Evolutionary conservation across 2,113 vertebrate species (phyloP), one percentile per base, ranked within the genome.

Genomic region (Bos javanicus): DNA sequence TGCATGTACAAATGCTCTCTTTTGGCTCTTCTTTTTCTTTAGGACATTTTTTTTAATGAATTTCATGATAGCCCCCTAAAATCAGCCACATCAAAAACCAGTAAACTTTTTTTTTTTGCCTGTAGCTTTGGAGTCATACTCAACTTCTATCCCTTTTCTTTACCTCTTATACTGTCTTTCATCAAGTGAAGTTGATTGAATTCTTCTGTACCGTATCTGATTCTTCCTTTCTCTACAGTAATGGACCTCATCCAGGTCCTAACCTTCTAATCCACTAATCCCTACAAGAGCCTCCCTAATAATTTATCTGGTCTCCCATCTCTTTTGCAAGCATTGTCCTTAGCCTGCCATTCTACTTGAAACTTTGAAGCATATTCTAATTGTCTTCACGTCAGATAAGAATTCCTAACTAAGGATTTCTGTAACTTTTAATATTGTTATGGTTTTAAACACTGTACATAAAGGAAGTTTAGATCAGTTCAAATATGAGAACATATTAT

Each of bases 401-500:
- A 74, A 96, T 92, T 95, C 78, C 46, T 95, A 94, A 56, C 28
- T 56, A 48, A 46, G 26, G 7, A 96, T 94, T 94, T 96, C 46
- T 21, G 30, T 90, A 80, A 48, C 9, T 91, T 94, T 91, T 52
- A 91, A 91, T 67, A 87, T 4, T 86, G 30, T 60, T 78, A 89
- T 36, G 10, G 78, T 46, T 88, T 96, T 80, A 71, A 50, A 96
- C 28, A 91, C 2, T 59, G 39, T 26, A 60, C 21, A 86, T 26
- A 80, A 2, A 96, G 60, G 11, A 96, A 93, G 39, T 83, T 97
- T 93, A 82, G 39, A 19, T 91, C n/a, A 91, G 64, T 59, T 92
- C 43, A 96, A 92, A 92, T 88, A 89, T 95, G 78, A 97, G 39
- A 96, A 88, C 78, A 85, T 76, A 94, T 17, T 64, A 81, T 59